Evolutionary conservation across 2,888 invertebrate genomes (phyloP).

Genomic region (Cryptus viduatorius): DNA sequence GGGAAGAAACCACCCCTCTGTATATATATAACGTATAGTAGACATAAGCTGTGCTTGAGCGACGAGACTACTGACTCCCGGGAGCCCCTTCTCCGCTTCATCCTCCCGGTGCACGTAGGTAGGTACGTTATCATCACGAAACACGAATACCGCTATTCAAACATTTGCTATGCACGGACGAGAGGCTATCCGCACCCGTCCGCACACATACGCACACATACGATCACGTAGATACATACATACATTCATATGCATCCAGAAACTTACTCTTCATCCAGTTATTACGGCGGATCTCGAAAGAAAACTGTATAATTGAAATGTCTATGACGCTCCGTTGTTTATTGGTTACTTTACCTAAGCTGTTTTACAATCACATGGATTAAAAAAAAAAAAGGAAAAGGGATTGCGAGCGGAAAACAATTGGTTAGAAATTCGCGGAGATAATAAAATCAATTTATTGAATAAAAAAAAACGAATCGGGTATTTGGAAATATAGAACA

Average conservation of each 20-base stretch:
- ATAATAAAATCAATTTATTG: constrained; percentile 7
- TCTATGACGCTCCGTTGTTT: constrained; percentile 21
- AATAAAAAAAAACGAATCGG: background rate
- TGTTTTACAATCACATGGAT: background rate
- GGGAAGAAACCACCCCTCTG: constrained; percentile 44
- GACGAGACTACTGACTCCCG: constrained; percentile 15
- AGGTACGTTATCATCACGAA: constrained; percentile 57
- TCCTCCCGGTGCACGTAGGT: constrained; percentile 23
- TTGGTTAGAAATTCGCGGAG: background rate
- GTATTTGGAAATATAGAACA: background rate
- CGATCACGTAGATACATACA: background rate
- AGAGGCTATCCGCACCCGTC: constrained; percentile 31
- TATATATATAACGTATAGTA: background rate
- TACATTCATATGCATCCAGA: no score
- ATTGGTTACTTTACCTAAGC: constrained; percentile 12
- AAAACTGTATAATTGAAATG: constrained; percentile 52
- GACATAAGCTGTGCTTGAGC: constrained; percentile 35
- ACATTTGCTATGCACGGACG: constrained; percentile 54
- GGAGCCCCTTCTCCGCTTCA: constrained; percentile 12
- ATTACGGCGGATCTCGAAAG: constrained; percentile 25
- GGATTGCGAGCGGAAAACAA: background rate
- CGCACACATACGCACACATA: constrained; percentile 3
- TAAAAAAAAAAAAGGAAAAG: background rate
- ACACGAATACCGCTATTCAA: constrained; percentile 62
- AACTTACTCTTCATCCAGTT: background rate